Base-by-base conservation (phyloP, 2,888 invertebrate species). In the Monopis laevigella region DNA sequence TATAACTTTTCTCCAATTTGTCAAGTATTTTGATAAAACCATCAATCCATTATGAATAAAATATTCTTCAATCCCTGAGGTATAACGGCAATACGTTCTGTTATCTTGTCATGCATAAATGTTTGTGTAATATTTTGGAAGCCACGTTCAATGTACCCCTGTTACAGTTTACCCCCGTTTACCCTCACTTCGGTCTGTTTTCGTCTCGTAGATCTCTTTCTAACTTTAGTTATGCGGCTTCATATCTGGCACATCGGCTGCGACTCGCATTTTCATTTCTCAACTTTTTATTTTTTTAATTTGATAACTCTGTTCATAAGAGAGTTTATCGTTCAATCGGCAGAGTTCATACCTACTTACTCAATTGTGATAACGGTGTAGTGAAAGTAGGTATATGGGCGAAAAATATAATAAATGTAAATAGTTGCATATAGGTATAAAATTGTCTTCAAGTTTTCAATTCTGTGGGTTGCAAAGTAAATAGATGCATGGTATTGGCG, bases 41-140 rank as follows among this genome's bases (percentile, higher is more conserved):
- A 40, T 45, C 44, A 44, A 46, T 56, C 14, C 35, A 12, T 55
- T 58, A 62, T 62, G 61, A 62, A 64, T 61, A 60, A 62, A 17
- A 17, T 56, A 51, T 48, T 46, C 47, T 56, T 57, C 64, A 68
- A 67, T 69, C 64, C n/a, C 36, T 59, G 56, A 56, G 56, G 56
- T 56, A 60, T 62, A 63, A 62, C 60, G 63, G 56, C 59, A 54
- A 58, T 60, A 63, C 65, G 68, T 65, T 71, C 62, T 69, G 71
- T 71, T 66, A 73, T 73, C 68, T 72, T 64, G 66, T 68, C 68
- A 75, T 72, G 73, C 70, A 71, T 75, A 73, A 73, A 73, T 73
- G 72, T 73, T 72, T 73, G 64, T 65, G 62, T 72, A 71, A 72
- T 73, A 63, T 71, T 71, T 73, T 60, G 65, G 65, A 59, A 64